A percentile compares a stretch with the other conserved stretches of the same genome.
phyloP scores from a whole-genome alignment of 1,140 invertebrate species.

The Drosophila lacteicornis region DNA sequence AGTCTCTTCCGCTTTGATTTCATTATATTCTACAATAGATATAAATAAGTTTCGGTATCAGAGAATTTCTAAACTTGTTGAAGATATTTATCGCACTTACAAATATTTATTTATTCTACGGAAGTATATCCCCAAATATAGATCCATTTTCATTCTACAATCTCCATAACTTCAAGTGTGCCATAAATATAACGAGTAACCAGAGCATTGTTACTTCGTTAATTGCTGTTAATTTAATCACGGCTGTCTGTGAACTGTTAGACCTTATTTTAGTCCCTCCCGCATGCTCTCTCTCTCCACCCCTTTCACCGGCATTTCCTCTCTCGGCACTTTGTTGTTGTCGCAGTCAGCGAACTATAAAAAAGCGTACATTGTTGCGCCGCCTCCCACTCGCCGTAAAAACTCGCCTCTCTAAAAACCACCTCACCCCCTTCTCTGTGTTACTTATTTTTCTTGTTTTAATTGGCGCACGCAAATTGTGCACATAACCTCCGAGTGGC shows the following conservation, averaged over 20 bases:
- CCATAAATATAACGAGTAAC: slow-evolving; percentile 11
- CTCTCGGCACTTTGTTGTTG: slow-evolving; percentile 45
- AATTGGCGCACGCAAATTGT: slow-evolving; percentile 80
- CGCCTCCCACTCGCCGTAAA: slow-evolving; percentile 16
- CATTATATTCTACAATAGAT: not conserved
- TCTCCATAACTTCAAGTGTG: slow-evolving; percentile 1
- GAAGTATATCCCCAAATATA: not conserved
- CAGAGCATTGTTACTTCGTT: slow-evolving; percentile 37
- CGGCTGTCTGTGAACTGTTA: slow-evolving; percentile 29
- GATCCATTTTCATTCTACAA: too few species aligned
- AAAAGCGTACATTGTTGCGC: slow-evolving; percentile 63
- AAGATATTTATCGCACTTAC: too few species aligned
- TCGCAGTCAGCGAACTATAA: slow-evolving; percentile 71
- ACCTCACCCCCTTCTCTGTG: not conserved
- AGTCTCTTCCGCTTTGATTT: not conserved
- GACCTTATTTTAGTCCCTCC: slow-evolving; percentile 6
- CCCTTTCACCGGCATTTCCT: slow-evolving; percentile 20
- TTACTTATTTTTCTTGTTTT: slow-evolving; percentile 56
- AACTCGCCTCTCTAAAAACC: not conserved
- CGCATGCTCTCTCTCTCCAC: not conserved
- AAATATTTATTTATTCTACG: not conserved
- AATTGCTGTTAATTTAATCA: slow-evolving; percentile 28
- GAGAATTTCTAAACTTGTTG: too few species aligned
- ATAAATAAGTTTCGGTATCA: too few species aligned
- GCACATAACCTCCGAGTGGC: slow-evolving; percentile 75